A percentile compares a stretch with the other conserved stretches of the same genome.
Conservation (phyloP, 2,888 invertebrate genomes). For the Cyclophora albipunctata region DNA sequence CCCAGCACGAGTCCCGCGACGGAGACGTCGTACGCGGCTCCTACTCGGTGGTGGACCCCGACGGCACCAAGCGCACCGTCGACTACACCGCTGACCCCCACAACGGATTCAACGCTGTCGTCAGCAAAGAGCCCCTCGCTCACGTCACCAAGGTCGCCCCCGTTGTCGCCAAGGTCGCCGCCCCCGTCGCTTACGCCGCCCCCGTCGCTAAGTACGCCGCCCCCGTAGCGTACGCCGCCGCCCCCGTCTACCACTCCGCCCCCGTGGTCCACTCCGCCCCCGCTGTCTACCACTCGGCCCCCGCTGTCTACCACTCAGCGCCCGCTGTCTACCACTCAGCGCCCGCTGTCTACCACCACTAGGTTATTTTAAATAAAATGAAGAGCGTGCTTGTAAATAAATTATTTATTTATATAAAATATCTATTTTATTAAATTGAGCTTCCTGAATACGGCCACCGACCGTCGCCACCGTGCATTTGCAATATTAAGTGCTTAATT, state of each 20-base stretch:
- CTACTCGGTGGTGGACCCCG: slow-evolving; percentile 66
- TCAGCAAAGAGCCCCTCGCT: slow-evolving; percentile 56
- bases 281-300: slow-evolving; percentile 23
- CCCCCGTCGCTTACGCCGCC: slow-evolving; percentile 19
- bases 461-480: too few relatives aligned
- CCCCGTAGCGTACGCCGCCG: slow-evolving; percentile 21
- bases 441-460: too few relatives aligned
- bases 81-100: slow-evolving; percentile 69
- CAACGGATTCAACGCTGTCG: slow-evolving; percentile 71
- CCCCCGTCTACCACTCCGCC: slow-evolving; percentile 26
- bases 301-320: slow-evolving; percentile 26
- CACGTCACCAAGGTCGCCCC: slow-evolving; percentile 28
- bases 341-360: slow-evolving; percentile 28
- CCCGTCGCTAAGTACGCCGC: slow-evolving; percentile 23
- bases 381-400: slow-evolving; percentile 42
- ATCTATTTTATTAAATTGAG: slow-evolving; percentile 1
- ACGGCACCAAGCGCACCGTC: slow-evolving; percentile 66
- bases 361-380: slow-evolving; percentile 13
- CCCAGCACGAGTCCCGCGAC: slow-evolving; percentile 61
- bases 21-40: slow-evolving; percentile 69
- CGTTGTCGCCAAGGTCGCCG: slow-evolving; percentile 18
- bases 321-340: slow-evolving; percentile 19
- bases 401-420: slow-evolving; percentile 33
- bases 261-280: slow-evolving; percentile 27
- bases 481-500: too few relatives aligned